Conservation (phyloP, 2,113 vertebrate genomes). For the Tyrannus savana region DNA sequence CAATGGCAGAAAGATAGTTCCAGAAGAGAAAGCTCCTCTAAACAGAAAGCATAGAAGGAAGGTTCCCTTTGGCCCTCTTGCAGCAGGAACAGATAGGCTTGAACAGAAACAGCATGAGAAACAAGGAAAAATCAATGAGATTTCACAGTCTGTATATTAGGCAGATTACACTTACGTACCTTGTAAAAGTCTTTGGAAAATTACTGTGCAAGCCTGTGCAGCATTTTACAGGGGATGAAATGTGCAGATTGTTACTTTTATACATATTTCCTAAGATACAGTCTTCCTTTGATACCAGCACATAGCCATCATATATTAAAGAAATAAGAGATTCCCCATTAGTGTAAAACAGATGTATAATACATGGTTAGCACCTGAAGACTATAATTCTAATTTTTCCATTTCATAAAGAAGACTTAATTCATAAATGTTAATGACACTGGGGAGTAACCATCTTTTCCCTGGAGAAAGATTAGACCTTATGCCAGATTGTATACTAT, state of each 20-base stretch:
- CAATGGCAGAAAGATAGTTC: background rate
- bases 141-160: background rate
- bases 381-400: constrained; percentile 50
- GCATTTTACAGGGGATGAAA: background rate
- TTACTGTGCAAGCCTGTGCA: background rate
- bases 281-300: background rate
- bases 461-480: constrained; percentile 50
- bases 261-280: background rate
- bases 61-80: background rate
- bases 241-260: background rate
- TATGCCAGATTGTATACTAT: constrained; percentile 15
- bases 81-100: background rate
- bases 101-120: background rate
- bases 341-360: constrained; percentile 61
- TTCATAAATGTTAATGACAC: constrained; percentile 69
- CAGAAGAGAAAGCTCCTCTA: background rate
- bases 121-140: background rate
- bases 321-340: constrained; percentile 24
- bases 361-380: constrained; percentile 40
- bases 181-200: background rate
- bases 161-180: background rate
- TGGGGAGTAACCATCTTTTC: constrained; percentile 38
- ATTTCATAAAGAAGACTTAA: constrained; percentile 64
- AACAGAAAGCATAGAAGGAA: background rate
- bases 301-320: background rate